Percentiles rank a stretch among this genome's conserved stretches.
phyloP scores from a whole-genome alignment of 2,888 invertebrate genomes.

The Drosophila peninsularis region DNA sequence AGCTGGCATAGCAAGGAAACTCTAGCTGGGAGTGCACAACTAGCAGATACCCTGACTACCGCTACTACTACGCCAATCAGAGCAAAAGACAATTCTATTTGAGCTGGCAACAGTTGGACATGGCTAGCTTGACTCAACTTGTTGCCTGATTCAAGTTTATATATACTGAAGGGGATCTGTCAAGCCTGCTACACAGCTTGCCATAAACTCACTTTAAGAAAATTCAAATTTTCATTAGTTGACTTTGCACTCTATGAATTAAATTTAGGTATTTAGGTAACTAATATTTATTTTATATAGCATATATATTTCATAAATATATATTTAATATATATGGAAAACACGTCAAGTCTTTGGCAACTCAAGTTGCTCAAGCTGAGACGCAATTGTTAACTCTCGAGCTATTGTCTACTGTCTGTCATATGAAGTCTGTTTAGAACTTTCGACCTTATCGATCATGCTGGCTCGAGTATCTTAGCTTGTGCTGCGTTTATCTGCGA shows the following conservation, averaged over 20 bases:
- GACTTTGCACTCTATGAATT: too few species aligned
- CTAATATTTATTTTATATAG: background rate
- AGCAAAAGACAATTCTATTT: background rate
- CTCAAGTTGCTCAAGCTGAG: background rate
- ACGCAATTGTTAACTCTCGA: background rate
- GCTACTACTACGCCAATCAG: background rate
- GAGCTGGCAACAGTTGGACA: background rate
- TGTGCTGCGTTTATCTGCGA: slow-evolving; percentile 32
- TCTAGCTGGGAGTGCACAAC: background rate
- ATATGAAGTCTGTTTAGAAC: slow-evolving; percentile 3
- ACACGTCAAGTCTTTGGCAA: background rate
- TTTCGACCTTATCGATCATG: slow-evolving; percentile 15
- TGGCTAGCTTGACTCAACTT: background rate
- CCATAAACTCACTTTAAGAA: too few species aligned
- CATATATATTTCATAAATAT: background rate
- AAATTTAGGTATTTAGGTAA: too few species aligned
- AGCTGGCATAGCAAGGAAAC: slow-evolving; percentile 1
- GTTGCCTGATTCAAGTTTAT: background rate
- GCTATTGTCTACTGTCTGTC: background rate
- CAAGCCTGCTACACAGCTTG: too few species aligned
- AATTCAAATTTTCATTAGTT: too few species aligned
- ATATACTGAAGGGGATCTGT: too few species aligned
- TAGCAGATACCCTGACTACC: background rate
- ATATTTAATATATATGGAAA: background rate
- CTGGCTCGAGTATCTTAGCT: slow-evolving; percentile 6